Percentiles rank a stretch among this genome's conserved stretches.
Evolutionary conservation across 2,888 invertebrate genomes (phyloP).

Genomic region (Platycnemis pennipes): DNA sequence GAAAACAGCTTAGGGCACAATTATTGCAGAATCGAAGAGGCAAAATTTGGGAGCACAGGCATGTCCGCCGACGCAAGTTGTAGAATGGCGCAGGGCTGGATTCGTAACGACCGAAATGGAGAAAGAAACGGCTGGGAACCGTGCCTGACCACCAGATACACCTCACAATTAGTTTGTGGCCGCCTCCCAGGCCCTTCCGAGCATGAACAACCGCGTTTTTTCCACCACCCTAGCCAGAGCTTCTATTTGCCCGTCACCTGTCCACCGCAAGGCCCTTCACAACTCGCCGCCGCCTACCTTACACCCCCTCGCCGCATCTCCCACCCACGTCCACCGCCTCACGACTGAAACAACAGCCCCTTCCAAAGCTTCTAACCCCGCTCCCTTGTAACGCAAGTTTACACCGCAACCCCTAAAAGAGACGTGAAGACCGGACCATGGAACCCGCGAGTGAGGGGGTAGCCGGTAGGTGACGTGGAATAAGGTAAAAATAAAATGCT

Average conservation of each 20-base stretch:
- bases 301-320: neutral
- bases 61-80: neutral
- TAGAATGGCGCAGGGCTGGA: neutral
- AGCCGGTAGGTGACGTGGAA: neutral
- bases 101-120: neutral
- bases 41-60: neutral
- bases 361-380: neutral
- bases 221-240: neutral
- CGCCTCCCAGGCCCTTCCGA: neutral
- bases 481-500: neutral
- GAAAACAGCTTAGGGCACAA: neutral
- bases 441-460: neutral
- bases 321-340: neutral
- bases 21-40: neutral
- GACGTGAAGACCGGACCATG: neutral
- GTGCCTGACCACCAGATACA: neutral
- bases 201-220: neutral
- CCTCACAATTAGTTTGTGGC: conserved; percentile 27
- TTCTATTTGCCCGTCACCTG: conserved; percentile 50
- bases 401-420: neutral
- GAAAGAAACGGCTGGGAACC: neutral
- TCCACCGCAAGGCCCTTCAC: conserved; percentile 50
- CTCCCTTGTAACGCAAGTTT: too few relatives aligned
- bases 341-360: neutral
- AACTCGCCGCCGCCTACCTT: neutral